Base-by-base conservation (phyloP, 1,140 invertebrate genomes). In the Goniozus legneri region DNA sequence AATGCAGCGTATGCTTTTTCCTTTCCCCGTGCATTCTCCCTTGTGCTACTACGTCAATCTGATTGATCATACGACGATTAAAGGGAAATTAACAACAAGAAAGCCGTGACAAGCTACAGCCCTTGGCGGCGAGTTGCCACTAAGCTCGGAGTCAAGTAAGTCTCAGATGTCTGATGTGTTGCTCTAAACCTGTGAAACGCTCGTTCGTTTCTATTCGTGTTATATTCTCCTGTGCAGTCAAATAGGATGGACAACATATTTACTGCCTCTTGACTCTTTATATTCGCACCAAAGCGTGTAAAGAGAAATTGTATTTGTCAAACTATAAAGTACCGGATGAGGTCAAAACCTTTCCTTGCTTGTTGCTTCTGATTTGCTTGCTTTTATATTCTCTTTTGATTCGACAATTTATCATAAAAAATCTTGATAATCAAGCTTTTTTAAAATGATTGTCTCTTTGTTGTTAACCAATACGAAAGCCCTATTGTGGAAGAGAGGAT, bases 131-230 rank as follows among this genome's bases (percentile, higher is more conserved):
- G 89, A 76, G 89, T 92, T 73, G 89, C 89, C 74, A 90, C 87
- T 76, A 92, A 91, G 78, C 85, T 92, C 64, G 89, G 89, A 84
- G 88, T 92, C 79, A 90, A 91, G 89, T 92, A 91, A 91, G 89
- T 91, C 69, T 62, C 58, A 56, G 53, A 60, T 58, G 58, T 64
- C 60, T 65, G 65, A 60, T 60, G 57, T 61, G 58, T 60, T 59
- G 49, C 50, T 58, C 47, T 50, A 54, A 56, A 58, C 54, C 57
- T 57, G 47, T 63, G 56, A 62, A 54, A 30, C 56, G 52, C 54
- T 65, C 50, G 51, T 50, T 54, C 54, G 52, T 52, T 50, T 54
- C 41, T 56, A 49, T 60, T 55, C 57, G 59, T 62, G 49, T 60
- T 45, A 50, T 38, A 48, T 58, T 34, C 24, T 6, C 10, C 24